Percentiles rank a stretch among this genome's conserved stretches.
Evolutionary conservation across 2,888 invertebrate species (phyloP).

Genomic region (Uloborus plumipes): DNA sequence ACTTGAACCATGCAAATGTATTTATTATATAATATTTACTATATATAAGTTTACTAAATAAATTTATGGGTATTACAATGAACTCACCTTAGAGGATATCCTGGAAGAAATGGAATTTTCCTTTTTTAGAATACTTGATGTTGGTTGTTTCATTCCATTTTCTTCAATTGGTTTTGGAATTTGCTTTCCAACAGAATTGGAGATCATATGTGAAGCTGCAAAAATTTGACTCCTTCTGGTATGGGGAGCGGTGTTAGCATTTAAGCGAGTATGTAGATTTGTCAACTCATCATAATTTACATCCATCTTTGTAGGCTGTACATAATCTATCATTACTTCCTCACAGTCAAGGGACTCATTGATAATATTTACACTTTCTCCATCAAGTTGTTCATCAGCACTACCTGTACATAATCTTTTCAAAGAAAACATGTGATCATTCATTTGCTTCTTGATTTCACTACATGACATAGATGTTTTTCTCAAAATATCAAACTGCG

Average conservation of each 20-base stretch:
- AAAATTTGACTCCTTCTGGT: slow-evolving; percentile 44
- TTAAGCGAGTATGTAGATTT: slow-evolving; percentile 38
- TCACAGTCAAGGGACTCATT: neutral
- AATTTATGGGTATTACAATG: neutral
- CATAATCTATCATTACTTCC: neutral
- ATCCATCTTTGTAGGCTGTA: neutral
- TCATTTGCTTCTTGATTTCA: neutral
- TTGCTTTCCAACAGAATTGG: neutral
- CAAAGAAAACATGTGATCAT: neutral
- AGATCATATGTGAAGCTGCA: slow-evolving; percentile 21
- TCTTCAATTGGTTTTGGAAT: too few relatives aligned
- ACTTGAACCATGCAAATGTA: too few relatives aligned
- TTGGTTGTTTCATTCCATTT: neutral
- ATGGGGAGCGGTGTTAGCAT: slow-evolving; percentile 30
- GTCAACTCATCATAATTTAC: slow-evolving; percentile 40
- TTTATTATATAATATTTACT: too few relatives aligned
- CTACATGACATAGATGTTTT: neutral
- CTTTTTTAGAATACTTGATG: slow-evolving; percentile 50
- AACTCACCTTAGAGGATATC: slow-evolving; percentile 36
- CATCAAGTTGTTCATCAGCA: neutral
- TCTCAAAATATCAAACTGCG: too few relatives aligned
- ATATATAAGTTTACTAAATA: too few relatives aligned
- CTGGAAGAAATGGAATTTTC: slow-evolving; percentile 11
- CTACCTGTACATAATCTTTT: neutral
- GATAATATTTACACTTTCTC: too few relatives aligned